Percentiles rank a stretch among this genome's conserved stretches.
Conservation (phyloP, 2,888 invertebrate genomes). For the Tiphia femorata region DNA sequence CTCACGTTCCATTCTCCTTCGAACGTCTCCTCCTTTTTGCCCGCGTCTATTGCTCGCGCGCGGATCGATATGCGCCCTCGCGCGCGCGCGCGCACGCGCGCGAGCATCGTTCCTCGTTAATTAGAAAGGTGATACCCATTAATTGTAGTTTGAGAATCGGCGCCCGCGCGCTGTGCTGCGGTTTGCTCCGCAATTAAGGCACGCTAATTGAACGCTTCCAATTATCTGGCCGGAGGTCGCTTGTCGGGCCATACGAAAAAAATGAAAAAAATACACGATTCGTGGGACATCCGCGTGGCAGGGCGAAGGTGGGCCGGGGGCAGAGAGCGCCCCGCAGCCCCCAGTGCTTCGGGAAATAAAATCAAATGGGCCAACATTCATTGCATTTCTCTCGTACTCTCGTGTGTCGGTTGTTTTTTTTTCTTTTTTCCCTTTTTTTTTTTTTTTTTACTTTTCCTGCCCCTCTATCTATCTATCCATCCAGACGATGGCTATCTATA, state of each 20-base stretch:
- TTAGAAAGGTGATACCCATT: slow-evolving; percentile 62
- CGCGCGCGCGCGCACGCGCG: no score
- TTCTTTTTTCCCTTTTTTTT: not conserved
- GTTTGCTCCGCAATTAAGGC: slow-evolving; percentile 58
- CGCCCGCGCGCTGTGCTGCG: slow-evolving; percentile 45
- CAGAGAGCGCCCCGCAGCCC: not conserved
- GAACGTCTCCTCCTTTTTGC: no score
- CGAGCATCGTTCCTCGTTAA: slow-evolving; percentile 54
- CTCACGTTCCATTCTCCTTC: no score
- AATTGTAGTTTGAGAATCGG: slow-evolving; percentile 60
- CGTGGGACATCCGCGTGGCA: not conserved
- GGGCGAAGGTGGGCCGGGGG: not conserved
- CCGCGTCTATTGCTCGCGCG: slow-evolving; percentile 2
- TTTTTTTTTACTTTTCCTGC: not conserved
- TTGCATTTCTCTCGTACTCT: not conserved
- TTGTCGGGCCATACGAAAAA: not conserved
- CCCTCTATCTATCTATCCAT: not conserved
- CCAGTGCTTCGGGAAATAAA: not conserved
- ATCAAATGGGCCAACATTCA: not conserved
- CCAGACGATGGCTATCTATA: no score
- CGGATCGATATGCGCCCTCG: slow-evolving; percentile 48
- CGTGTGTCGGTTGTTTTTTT: not conserved
- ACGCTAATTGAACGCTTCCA: slow-evolving; percentile 64
- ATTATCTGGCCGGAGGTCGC: slow-evolving; percentile 49
- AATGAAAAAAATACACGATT: slow-evolving; percentile 20